These are phyloP conservation scores for Deilephila elpenor DNA, from an alignment of 2,888 invertebrate genomes.

Conservation along the genomic window DNA sequence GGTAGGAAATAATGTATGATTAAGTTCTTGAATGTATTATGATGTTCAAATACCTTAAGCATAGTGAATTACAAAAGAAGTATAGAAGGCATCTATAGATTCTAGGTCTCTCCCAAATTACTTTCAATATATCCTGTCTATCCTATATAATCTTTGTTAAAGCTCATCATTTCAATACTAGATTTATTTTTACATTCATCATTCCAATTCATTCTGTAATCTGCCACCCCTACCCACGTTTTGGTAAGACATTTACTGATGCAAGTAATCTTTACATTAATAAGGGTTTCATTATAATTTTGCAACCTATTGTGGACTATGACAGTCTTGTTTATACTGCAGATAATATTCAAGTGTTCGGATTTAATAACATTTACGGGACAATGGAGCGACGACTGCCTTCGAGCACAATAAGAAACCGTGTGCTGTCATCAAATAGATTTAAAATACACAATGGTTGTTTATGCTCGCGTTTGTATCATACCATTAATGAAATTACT, in stretches of 20 bases:
- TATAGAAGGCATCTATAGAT: too few relatives aligned
- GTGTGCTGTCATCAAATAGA: constrained; percentile 16
- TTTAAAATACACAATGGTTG: constrained; percentile 10
- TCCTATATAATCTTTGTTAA: too few relatives aligned
- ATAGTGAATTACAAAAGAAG: too few relatives aligned
- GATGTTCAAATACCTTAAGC: too few relatives aligned
- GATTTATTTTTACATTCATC: neutral
- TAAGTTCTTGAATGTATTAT: too few relatives aligned
- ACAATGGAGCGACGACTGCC: constrained; percentile 7
- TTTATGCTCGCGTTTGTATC: neutral
- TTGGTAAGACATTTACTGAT: constrained; percentile 12
- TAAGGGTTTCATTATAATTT: constrained; percentile 10
- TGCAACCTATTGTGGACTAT: constrained; percentile 6
- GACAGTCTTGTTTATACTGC: constrained; percentile 7
- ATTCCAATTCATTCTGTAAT: neutral
- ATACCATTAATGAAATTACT: neutral
- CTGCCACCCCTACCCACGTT: neutral
- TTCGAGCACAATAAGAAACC: neutral
- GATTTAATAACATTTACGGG: constrained; percentile 24
- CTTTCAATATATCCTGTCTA: too few relatives aligned
- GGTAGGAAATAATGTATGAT: too few relatives aligned
- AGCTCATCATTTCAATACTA: too few relatives aligned
- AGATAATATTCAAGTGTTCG: constrained; percentile 8
- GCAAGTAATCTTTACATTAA: constrained; percentile 21
- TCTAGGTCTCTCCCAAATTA: too few relatives aligned